Evolutionary conservation across 2,888 invertebrate species (phyloP), one percentile per base, ranked within the genome.

Genomic region (Theodoxus fluviatilis): DNA sequence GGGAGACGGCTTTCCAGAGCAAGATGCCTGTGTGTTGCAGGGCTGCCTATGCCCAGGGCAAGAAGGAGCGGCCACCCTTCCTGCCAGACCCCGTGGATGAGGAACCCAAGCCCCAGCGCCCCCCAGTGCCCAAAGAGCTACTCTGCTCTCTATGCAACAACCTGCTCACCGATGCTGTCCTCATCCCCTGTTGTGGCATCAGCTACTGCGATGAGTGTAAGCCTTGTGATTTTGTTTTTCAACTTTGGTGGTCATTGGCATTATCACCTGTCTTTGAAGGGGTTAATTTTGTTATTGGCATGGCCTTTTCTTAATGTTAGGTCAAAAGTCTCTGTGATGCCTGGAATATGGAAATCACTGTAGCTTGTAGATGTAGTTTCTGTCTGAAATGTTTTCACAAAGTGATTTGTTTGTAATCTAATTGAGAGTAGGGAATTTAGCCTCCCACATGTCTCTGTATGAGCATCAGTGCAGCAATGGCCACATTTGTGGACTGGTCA

Each of bases 201-300:
- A 96, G 96, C 12, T 99, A 96, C 89, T 99, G 99, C 88, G 98
- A 98, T 88, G 98, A 98, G 88, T 99, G 99, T 94, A 90, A 90
- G 92, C 89, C 9, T 9, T 3, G 6, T 35, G 15, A 37, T 65
- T 28, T 15, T n/a, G 33, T 25, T 35, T 35, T 33, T 67, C 18
- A 15, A 64, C 7, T n/a, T 37, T n/a, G 3, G 31, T 31, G 31
- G 33, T 31, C 3, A 6, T 18, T 25, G n/a, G 59, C n/a, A n/a
- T n/a, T n/a, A n/a, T n/a, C n/a, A n/a, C n/a, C n/a, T n/a, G n/a
- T n/a, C n/a, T n/a, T n/a, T n/a, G n/a, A n/a, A n/a, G n/a, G n/a
- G n/a, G n/a, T n/a, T n/a, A n/a, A n/a, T n/a, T n/a, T n/a, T n/a
- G n/a, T n/a, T n/a, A n/a, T n/a, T n/a, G n/a, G n/a, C n/a, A n/a